Evolutionary conservation across 2,888 invertebrate species (phyloP).

Genomic region (Diarsia brunnea): DNA sequence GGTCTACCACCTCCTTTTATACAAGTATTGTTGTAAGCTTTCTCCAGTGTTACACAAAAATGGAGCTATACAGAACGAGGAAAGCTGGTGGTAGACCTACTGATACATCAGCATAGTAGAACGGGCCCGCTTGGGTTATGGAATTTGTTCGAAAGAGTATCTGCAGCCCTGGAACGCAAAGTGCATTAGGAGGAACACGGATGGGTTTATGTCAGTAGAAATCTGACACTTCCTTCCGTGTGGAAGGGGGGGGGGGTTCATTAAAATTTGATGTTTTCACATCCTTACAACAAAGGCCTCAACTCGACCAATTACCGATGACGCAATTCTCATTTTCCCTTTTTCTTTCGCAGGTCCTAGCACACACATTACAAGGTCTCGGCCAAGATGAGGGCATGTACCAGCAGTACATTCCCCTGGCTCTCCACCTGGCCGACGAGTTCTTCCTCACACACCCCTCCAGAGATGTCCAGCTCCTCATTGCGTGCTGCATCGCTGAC

Average conservation of each 20-base stretch:
- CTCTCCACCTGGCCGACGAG: constrained; percentile 97
- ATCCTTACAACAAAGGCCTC: too few relatives aligned
- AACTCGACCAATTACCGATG: too few relatives aligned
- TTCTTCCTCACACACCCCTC: constrained; percentile 97
- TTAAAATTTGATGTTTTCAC: too few relatives aligned
- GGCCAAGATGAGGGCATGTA: constrained; percentile 98
- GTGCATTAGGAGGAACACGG: too few relatives aligned
- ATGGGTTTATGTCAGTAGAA: too few relatives aligned
- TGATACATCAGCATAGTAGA: background rate
- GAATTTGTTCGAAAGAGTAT: too few relatives aligned
- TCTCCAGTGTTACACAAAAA: background rate
- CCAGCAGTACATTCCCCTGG: constrained; percentile 97
- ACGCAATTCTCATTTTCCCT: background rate
- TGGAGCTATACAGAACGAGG: background rate
- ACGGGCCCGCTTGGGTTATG: too few relatives aligned
- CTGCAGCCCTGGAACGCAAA: too few relatives aligned
- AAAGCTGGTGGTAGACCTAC: background rate
- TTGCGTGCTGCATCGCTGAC: constrained; percentile 99
- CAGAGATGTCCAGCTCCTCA: constrained; percentile 97
- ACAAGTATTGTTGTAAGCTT: background rate
- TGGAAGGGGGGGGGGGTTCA: too few relatives aligned
- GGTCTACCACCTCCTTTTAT: background rate
- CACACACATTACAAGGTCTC: constrained; percentile 98
- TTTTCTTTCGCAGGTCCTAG: constrained; percentile 92
- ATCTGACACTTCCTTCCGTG: too few relatives aligned